Base-by-base conservation (phyloP, 2,113 vertebrate species). In the Callaeas wilsoni region DNA sequence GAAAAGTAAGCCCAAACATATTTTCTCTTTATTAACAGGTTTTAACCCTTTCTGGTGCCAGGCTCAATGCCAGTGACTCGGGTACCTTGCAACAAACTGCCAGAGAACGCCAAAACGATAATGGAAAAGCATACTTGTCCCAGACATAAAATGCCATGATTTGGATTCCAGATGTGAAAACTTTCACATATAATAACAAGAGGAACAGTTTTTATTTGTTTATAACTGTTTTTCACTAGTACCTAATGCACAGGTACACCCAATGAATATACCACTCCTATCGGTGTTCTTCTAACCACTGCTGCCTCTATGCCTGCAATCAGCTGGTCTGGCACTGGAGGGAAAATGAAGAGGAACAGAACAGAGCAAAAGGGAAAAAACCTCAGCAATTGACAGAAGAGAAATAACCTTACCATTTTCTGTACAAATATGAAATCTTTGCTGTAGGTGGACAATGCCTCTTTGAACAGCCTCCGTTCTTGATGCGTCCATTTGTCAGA, bases 351-450 rank as follows among this genome's bases (percentile, higher is more conserved):
- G n/a, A 33, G 35, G 12, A 93, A 83, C 16, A 59, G 42, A 70
- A 84, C 2, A 33, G 13, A 64, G 26, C 39, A 84, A 81, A 47
- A 49, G 13, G 5, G 15, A 47, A 84, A 64, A 60, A 7, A 0
- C 2, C 6, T n/a, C n/a, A 62, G 39, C 17, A 77, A 52, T 0
- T 42, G 65, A 69, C 15, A 53, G 29, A 92, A 67, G 5, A 82
- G 55, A 90, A 84, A 46, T 11, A 93, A 50, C 46, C 91, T 95
- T 98, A 99, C 99, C 96, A 98, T 98, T 97, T 98, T 99, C 96
- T 99, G 99, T 94, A 99, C 97, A 96, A 98, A 97, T 97, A 97
- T 98, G 95, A 99, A 99, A 96, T 99, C 98, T 98, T 99, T 99
- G 86, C 97, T 98, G 95, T 98, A 98, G 83, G 98, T 98, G 92